These are phyloP conservation scores for Peromyscus polionotus DNA, from an alignment of 2,113 vertebrate species.

Conservation along the genomic window DNA sequence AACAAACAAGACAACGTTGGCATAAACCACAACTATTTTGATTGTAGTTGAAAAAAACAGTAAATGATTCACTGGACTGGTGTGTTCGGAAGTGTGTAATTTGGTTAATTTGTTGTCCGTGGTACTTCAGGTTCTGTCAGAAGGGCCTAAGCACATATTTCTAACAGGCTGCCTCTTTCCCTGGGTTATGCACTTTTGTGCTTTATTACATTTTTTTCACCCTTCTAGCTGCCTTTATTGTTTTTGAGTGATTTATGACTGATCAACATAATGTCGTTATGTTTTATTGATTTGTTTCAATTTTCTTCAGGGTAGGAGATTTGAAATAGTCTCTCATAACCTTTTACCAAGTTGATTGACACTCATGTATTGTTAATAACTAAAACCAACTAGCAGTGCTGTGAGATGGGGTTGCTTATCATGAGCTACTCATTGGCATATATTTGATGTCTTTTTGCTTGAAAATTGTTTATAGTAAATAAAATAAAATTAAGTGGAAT, in stretches of 20 bases:
- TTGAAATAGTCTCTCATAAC: background rate
- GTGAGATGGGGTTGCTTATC: background rate
- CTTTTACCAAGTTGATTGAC: background rate
- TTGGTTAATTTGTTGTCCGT: conserved; percentile 9
- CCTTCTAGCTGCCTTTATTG: background rate
- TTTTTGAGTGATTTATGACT: conserved; percentile 45
- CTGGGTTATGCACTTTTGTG: background rate
- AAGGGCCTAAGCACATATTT: background rate
- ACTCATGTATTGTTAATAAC: background rate
- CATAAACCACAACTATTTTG: background rate
- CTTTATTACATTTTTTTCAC: conserved; percentile 9
- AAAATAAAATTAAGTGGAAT: conserved; percentile 13
- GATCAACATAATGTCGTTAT: background rate
- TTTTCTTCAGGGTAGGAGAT: conserved; percentile 14
- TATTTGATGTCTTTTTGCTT: conserved; percentile 24
- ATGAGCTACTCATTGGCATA: background rate
- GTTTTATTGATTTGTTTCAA: conserved; percentile 56
- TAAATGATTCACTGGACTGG: background rate
- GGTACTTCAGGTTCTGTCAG: background rate
- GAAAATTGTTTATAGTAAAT: conserved; percentile 43
- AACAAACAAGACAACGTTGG: background rate
- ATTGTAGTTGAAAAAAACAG: background rate
- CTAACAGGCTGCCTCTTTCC: background rate
- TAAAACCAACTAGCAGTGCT: background rate
- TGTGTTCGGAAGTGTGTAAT: conserved; percentile 11